phyloP scores from a whole-genome alignment of 2,888 invertebrate species.

The Argyresthia albistria region DNA sequence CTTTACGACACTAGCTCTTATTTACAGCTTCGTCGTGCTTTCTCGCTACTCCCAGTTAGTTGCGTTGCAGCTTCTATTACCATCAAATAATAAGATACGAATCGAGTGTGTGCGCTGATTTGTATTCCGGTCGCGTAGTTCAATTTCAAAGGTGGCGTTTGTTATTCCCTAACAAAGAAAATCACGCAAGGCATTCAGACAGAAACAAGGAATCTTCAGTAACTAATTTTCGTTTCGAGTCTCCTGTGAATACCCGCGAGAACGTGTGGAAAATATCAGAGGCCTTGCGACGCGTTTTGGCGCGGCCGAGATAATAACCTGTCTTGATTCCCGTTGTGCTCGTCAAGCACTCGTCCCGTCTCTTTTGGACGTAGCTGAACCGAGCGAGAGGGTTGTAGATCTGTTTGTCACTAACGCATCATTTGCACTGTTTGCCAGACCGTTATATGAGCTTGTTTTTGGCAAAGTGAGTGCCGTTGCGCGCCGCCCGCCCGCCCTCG shows the following conservation, averaged over 20 bases:
- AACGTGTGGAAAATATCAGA: constrained; percentile 69
- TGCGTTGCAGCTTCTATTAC: background rate
- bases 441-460: constrained; percentile 66
- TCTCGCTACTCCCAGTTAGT: background rate
- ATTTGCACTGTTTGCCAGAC: constrained; percentile 66
- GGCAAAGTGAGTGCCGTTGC: constrained; percentile 55
- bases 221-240: constrained; percentile 68
- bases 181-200: constrained; percentile 59
- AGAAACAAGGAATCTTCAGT: constrained; percentile 64
- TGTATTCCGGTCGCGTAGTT: constrained; percentile 53
- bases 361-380: constrained; percentile 22
- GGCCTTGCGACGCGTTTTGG: constrained; percentile 54
- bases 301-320: constrained; percentile 64
- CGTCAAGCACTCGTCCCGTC: constrained; percentile 35
- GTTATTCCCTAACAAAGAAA: constrained; percentile 67
- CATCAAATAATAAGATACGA: constrained; percentile 2
- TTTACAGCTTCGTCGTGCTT: background rate
- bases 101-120: constrained; percentile 28
- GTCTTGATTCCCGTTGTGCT: constrained; percentile 58
- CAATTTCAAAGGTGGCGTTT: constrained; percentile 64
- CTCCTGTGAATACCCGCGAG: constrained; percentile 62
- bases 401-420: constrained; percentile 64
- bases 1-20: background rate
- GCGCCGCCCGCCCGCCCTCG: constrained; percentile 45
- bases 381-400: constrained; percentile 35